These are phyloP conservation scores for Elgaria multicarinata DNA, from an alignment of 2,113 vertebrate genomes.

Conservation along the genomic window DNA sequence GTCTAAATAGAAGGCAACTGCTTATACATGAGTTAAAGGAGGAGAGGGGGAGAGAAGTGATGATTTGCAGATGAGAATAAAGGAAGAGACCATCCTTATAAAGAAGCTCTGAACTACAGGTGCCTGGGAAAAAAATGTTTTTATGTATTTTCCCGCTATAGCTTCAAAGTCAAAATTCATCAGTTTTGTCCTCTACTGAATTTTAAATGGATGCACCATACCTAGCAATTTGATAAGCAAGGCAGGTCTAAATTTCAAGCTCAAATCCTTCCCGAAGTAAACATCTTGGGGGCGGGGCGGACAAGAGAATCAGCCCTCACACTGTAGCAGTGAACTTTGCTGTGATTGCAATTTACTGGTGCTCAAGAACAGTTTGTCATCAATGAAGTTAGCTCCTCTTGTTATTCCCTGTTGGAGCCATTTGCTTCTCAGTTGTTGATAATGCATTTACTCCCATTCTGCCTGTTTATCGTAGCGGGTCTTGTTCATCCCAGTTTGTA, in stretches of 20 bases:
- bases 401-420: background rate
- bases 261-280: too few relatives aligned
- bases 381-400: background rate
- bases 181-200: constrained; percentile 37
- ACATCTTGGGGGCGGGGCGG: rapidly evolving
- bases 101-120: constrained; percentile 61
- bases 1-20: constrained; percentile 57
- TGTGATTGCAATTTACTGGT: rapidly evolving
- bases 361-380: background rate
- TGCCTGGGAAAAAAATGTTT: constrained; percentile 42
- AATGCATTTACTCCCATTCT: background rate
- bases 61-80: constrained; percentile 50
- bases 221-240: constrained; percentile 23
- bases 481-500: background rate
- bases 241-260: background rate
- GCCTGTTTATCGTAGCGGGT: background rate
- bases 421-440: background rate
- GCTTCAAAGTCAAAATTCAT: constrained; percentile 58
- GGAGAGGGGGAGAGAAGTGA: background rate
- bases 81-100: background rate
- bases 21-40: constrained; percentile 30
- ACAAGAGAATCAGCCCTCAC: background rate
- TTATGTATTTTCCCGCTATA: constrained; percentile 34
- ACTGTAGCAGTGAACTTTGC: background rate
- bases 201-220: constrained; percentile 15